phyloP scores from a whole-genome alignment of 2,797 vertebrate species.

The Brotula barbata region DNA sequence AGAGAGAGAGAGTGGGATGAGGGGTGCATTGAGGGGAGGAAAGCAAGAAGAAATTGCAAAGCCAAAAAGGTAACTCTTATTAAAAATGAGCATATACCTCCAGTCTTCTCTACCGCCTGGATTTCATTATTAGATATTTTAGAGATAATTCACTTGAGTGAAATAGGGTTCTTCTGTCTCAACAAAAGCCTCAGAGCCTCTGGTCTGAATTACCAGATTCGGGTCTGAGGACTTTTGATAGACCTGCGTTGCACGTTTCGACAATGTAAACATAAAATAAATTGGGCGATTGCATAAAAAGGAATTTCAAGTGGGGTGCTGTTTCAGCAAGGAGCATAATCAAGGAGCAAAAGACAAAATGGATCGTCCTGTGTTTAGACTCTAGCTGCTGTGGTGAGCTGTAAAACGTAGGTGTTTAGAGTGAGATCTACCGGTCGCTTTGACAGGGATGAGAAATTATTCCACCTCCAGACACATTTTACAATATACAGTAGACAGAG shows the following conservation, averaged over 20 bases:
- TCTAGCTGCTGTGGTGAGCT: conserved; percentile 25
- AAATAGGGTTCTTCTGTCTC: conserved; percentile 62
- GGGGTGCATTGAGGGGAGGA: conserved; percentile 39
- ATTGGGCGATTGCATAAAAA: conserved; percentile 35
- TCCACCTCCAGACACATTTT: background rate
- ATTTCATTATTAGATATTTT: conserved; percentile 75
- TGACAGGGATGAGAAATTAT: background rate
- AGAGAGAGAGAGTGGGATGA: background rate
- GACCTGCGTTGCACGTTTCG: conserved; percentile 46
- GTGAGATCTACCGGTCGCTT: conserved; percentile 10
- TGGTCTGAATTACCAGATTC: conserved; percentile 50
- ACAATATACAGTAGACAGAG: too few species aligned
- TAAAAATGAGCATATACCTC: conserved; percentile 69
- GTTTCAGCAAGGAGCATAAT: too few species aligned
- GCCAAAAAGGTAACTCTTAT: conserved; percentile 65
- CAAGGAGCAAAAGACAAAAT: too few species aligned
- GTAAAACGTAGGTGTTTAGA: conserved; percentile 34
- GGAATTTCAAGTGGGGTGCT: too few species aligned
- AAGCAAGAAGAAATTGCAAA: conserved; percentile 64
- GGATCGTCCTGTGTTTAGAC: too few species aligned
- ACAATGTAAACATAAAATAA: conserved; percentile 63
- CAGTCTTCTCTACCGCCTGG: conserved; percentile 62
- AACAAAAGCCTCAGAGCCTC: conserved; percentile 59
- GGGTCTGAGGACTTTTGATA: conserved; percentile 47
- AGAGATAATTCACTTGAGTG: conserved; percentile 69